Percentiles rank a stretch among this genome's conserved stretches.
Conservation (phyloP, 53 echinoderm and acorn worm species). For the Arbacia lixula region DNA sequence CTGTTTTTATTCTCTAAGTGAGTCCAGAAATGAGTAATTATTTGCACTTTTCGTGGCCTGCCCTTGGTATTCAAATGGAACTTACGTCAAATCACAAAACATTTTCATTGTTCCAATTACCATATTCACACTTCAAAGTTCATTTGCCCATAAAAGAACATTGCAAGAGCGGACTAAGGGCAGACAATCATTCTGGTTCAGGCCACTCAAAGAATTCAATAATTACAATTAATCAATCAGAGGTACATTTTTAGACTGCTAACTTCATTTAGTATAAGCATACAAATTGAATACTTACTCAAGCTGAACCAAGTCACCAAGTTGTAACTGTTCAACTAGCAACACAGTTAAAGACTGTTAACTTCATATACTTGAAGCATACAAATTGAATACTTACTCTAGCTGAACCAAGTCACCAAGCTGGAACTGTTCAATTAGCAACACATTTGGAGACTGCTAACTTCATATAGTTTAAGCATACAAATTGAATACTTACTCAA, state of each 20-base stretch:
- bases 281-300: slow-evolving; percentile 75
- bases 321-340: slow-evolving; percentile 78
- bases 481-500: slow-evolving; percentile 80
- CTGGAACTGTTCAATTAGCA: neutral
- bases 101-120: too few relatives aligned
- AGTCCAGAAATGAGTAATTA: too few relatives aligned
- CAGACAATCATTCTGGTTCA: too few relatives aligned
- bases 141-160: too few relatives aligned
- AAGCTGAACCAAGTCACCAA: slow-evolving; percentile 83
- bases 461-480: neutral
- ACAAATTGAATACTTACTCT: neutral
- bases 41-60: too few relatives aligned
- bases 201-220: too few relatives aligned
- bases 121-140: too few relatives aligned
- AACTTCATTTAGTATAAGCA: neutral
- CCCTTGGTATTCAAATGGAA: too few relatives aligned
- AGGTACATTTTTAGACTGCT: neutral
- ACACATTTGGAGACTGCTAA: neutral
- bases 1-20: too few relatives aligned
- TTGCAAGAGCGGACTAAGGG: too few relatives aligned
- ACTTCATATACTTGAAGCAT: neutral
- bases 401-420: slow-evolving; percentile 1
- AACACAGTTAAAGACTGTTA: neutral
- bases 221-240: neutral
- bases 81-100: too few relatives aligned